phyloP scores from a whole-genome alignment of 2,888 invertebrate genomes.

The Clistopyga incitator region DNA sequence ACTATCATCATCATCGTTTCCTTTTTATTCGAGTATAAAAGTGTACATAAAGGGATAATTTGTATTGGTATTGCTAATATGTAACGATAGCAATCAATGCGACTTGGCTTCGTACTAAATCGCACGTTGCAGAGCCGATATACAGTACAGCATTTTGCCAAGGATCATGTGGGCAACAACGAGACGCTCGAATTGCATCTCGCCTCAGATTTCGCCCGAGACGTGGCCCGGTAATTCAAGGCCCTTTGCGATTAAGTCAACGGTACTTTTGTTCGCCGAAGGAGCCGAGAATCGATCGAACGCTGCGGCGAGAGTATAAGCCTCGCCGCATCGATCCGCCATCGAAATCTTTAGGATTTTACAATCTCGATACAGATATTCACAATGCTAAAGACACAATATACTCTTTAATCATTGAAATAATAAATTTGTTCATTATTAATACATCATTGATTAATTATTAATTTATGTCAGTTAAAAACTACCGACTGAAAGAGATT shows the following conservation, averaged over 20 bases:
- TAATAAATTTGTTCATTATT: no score
- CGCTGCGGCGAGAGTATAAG: background rate
- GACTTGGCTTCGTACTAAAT: conserved; percentile 4
- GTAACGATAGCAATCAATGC: conserved; percentile 10
- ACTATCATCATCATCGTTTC: no score
- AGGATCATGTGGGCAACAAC: conserved; percentile 47
- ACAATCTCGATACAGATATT: background rate
- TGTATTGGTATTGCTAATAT: conserved; percentile 1
- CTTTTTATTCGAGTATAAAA: background rate
- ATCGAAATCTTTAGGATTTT: background rate
- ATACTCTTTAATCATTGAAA: no score
- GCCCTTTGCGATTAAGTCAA: conserved; percentile 72
- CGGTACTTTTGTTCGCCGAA: conserved; percentile 63
- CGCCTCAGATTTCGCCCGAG: conserved; percentile 70
- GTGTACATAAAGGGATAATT: background rate
- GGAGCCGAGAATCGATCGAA: conserved; percentile 6
- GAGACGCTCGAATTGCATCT: conserved; percentile 67
- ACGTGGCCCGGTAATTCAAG: conserved; percentile 72
- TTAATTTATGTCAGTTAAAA: no score
- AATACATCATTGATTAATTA: no score
- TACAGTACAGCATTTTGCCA: background rate
- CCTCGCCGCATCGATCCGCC: conserved; percentile 22
- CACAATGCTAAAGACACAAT: no score
- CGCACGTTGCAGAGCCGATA: background rate
- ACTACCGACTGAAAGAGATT: no score